Conservation (phyloP, 1,140 invertebrate species). For the Scaptomyza graminum region DNA sequence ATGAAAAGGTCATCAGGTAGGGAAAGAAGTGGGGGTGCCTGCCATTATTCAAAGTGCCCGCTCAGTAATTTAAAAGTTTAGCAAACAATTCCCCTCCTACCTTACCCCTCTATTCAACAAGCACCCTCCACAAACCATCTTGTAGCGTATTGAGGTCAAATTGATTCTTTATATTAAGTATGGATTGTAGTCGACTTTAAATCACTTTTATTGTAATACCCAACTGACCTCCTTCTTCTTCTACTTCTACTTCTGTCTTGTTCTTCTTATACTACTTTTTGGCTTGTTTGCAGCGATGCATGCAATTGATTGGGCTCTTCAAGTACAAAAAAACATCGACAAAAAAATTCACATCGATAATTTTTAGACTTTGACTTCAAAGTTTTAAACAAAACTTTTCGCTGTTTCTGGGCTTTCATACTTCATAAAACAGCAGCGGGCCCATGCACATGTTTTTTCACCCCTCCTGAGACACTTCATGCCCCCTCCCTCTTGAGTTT, state of each 20-base stretch:
- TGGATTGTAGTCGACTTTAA: constrained; percentile 57
- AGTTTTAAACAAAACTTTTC: constrained; percentile 49
- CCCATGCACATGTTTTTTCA: constrained; percentile 22
- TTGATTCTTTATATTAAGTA: constrained; percentile 72
- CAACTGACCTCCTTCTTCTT: constrained; percentile 20
- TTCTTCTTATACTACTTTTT: constrained; percentile 12
- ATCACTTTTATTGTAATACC: constrained; percentile 54
- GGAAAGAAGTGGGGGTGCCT: constrained; percentile 11
- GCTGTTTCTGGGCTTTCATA: constrained; percentile 32
- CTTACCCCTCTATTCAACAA: no score
- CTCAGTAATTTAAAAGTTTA: constrained; percentile 78
- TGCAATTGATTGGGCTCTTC: constrained; percentile 68
- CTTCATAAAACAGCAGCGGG: constrained; percentile 47
- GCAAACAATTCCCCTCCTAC: background rate
- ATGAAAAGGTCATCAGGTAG: background rate
- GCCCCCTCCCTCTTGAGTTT: constrained; percentile 35
- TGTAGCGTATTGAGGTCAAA: constrained; percentile 70
- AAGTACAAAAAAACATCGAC: constrained; percentile 32
- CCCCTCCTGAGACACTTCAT: background rate
- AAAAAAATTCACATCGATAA: constrained; percentile 59
- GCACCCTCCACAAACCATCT: constrained; percentile 16
- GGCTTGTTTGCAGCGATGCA: constrained; percentile 47
- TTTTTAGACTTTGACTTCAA: constrained; percentile 32
- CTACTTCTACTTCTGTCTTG: background rate
- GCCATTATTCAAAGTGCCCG: constrained; percentile 75